Percentiles rank a stretch among this genome's conserved stretches.
These are phyloP conservation scores for Propithecus perrieri DNA, from an alignment of 2,797 vertebrate genomes.

Conservation along the genomic window DNA sequence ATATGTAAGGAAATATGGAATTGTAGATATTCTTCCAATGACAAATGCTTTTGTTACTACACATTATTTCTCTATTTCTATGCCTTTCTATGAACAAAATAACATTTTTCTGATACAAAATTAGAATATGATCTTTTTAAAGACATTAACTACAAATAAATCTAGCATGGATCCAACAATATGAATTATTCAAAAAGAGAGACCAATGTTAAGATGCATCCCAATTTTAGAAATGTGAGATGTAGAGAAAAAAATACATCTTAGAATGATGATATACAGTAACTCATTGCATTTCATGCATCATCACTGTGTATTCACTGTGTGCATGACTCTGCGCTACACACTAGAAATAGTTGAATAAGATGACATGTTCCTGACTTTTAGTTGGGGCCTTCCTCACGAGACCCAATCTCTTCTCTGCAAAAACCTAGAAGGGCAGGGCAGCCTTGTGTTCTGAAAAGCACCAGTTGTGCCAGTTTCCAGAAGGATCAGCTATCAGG, in stretches of 20 bases:
- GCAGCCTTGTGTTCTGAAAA: background rate
- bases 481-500: background rate
- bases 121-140: background rate
- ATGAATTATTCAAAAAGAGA: background rate
- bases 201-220: background rate
- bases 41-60: background rate
- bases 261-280: background rate
- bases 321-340: background rate
- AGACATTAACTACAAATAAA: background rate
- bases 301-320: background rate
- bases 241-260: background rate
- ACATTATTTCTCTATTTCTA: background rate
- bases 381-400: background rate
- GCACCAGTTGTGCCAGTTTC: background rate
- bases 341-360: background rate
- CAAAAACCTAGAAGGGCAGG: background rate
- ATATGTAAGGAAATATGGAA: slow-evolving; percentile 21
- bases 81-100: background rate
- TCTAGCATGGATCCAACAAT: background rate
- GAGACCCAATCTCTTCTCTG: background rate
- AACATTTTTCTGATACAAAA: slow-evolving; percentile 1
- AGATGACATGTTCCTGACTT: background rate
- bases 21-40: background rate
- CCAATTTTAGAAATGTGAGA: background rate
- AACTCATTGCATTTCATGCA: background rate